Evolutionary conservation across 2,113 vertebrate genomes (phyloP).

Genomic region (Apus apus): DNA sequence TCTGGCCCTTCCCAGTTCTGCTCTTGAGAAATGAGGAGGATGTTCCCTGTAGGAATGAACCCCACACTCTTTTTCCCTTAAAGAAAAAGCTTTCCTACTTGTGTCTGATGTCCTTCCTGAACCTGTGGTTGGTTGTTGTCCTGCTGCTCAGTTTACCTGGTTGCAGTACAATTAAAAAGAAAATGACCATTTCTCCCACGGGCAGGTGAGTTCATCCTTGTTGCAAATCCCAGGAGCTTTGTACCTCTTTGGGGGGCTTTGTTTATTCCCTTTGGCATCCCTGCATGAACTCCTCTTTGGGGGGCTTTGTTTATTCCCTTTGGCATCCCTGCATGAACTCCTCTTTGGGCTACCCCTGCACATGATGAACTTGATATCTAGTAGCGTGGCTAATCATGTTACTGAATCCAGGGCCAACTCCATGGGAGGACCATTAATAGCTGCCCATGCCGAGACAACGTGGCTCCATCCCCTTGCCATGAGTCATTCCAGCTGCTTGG

Average conservation of each 20-base stretch:
- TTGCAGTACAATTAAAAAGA: neutral
- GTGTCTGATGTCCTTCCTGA: neutral
- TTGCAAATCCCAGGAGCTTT: neutral
- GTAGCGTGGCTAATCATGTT: neutral
- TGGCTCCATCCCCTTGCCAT: neutral
- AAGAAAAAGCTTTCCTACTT: neutral
- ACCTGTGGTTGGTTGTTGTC: too few relatives aligned
- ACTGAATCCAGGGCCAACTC: neutral
- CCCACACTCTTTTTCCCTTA: neutral
- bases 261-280: neutral
- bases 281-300: neutral
- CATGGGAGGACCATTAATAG: neutral
- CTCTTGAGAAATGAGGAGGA: neutral
- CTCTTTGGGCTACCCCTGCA: neutral
- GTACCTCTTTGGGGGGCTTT: neutral
- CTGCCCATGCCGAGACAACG: constrained; percentile 7
- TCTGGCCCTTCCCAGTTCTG: neutral
- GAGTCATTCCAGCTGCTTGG: constrained; percentile 44
- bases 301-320: neutral
- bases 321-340: neutral
- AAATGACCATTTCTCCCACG: neutral
- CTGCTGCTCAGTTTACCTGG: neutral
- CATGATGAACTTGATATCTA: neutral
- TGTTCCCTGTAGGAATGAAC: neutral
- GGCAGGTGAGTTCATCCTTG: neutral